Evolutionary conservation across 2,888 invertebrate species (phyloP).

Genomic region (Pollenia labialis): DNA sequence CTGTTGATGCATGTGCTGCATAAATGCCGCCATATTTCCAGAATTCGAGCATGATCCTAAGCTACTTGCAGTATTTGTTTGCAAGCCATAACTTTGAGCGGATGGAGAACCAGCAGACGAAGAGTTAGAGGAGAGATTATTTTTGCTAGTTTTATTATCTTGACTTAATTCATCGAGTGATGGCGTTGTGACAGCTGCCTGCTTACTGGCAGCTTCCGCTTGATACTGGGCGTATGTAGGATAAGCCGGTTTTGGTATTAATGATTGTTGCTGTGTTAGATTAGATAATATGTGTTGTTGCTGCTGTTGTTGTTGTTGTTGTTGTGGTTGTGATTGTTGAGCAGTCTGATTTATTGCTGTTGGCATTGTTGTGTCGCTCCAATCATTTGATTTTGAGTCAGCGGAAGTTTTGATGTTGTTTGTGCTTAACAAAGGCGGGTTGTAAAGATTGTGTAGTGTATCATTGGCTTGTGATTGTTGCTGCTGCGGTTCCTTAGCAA

Average conservation of each 20-base stretch:
- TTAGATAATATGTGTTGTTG: slow-evolving; percentile 70
- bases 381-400: slow-evolving; percentile 62
- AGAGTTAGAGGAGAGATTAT: neutral
- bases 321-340: slow-evolving; percentile 41
- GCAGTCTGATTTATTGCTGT: slow-evolving; percentile 63
- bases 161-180: slow-evolving; percentile 20
- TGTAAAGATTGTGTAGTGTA: slow-evolving; percentile 59
- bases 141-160: slow-evolving; percentile 44
- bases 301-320: slow-evolving; percentile 71
- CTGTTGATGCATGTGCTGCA: slow-evolving; percentile 80
- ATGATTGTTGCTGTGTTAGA: slow-evolving; percentile 55
- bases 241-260: slow-evolving; percentile 74
- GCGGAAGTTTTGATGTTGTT: slow-evolving; percentile 24
- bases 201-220: slow-evolving; percentile 74
- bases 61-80: slow-evolving; percentile 45
- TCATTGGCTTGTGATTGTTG: slow-evolving; percentile 35
- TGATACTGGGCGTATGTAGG: slow-evolving; percentile 82
- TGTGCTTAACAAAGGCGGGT: slow-evolving; percentile 39
- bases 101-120: slow-evolving; percentile 75
- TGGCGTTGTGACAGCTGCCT: slow-evolving; percentile 27
- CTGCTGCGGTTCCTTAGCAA: slow-evolving; percentile 5
- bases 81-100: slow-evolving; percentile 53
- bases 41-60: slow-evolving; percentile 56
- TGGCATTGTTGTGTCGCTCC: slow-evolving; percentile 52
- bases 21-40: slow-evolving; percentile 80